A percentile compares a stretch with the other conserved stretches of the same genome.
These are phyloP conservation scores for Selene dorsalis DNA, from an alignment of 2,797 vertebrate genomes.

Conservation along the genomic window DNA sequence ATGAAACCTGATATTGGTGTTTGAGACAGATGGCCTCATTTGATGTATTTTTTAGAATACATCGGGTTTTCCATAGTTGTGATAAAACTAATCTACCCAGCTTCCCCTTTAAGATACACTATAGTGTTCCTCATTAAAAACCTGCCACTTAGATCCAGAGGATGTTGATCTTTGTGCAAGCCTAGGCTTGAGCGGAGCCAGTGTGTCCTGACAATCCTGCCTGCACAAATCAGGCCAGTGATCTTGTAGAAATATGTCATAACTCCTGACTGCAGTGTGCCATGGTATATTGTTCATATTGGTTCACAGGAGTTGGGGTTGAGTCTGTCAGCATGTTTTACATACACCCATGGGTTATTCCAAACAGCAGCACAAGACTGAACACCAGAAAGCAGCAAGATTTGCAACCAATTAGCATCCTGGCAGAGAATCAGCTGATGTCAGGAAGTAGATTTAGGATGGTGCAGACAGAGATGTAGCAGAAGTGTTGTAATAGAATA, in stretches of 20 bases:
- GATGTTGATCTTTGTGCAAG: constrained; percentile 48
- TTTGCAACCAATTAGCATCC: constrained; percentile 30
- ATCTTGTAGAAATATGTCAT: constrained; percentile 44
- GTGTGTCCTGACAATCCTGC: constrained; percentile 56
- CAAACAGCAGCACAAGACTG: constrained; percentile 32
- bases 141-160: constrained; percentile 24
- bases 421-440: constrained; percentile 19
- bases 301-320: constrained; percentile 6
- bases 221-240: constrained; percentile 48
- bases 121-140: constrained; percentile 6
- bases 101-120: not conserved
- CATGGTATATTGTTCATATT: constrained; percentile 18
- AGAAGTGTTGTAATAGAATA: not conserved
- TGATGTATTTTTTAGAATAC: too few relatives aligned
- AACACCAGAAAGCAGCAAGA: constrained; percentile 11
- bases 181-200: constrained; percentile 52
- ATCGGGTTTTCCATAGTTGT: constrained; percentile 39
- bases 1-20: constrained; percentile 41
- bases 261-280: not conserved
- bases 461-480: not conserved
- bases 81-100: constrained; percentile 10
- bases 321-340: constrained; percentile 50
- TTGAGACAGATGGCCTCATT: constrained; percentile 12
- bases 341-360: constrained; percentile 55
- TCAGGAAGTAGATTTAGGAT: constrained; percentile 6